Base-by-base conservation (phyloP, 2,113 vertebrate species). In the Buteo buteo region DNA sequence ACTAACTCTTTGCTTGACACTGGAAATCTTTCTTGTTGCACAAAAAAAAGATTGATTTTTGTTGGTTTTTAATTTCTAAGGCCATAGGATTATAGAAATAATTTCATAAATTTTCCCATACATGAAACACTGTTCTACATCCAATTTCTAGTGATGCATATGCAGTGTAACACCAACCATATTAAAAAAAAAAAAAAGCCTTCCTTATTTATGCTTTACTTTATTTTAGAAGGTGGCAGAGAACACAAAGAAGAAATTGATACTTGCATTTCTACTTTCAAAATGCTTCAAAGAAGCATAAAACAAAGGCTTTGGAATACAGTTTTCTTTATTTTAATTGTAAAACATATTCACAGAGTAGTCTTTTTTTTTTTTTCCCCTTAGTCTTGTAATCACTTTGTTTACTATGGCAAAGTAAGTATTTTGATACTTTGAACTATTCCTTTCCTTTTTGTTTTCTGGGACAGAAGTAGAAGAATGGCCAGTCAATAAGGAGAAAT, bases 251-350 rank as follows among this genome's bases (percentile, higher is more conserved):
- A 78, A 83, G 26, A 95, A 89, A 78, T 66, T 64, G 7, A 5
- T 18, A 52, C 24, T 88, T 42, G 32, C 9, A 25, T 58, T 93
- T 92, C 17, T 78, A 28, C 52, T 91, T 86, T 34, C 32, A 88
- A 92, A 93, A 74, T 88, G 90, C 54, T 94, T 81, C 86, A 77
- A 81, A 78, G 64, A 78, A 94, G 79, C 85, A 29, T 86, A 83
- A 94, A 90, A 3, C 31, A 92, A 88, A 58, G 38, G 20, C 13
- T 86, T 77, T 66, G 34, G 66, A 77, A 83, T 71, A 84, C 19
- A 64, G 5, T 84, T 49, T 11, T 83, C 64, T 90, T 96, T 92
- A 64, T 92, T 92, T 81, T 81, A 34, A 24, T 55, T 69, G 34
- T 61, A 82, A 88, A 74, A 65, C 45, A 40, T 59, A 49, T 62